A percentile compares a stretch with the other conserved stretches of the same genome.
These are phyloP conservation scores for Macrotis lagotis DNA, from an alignment of 2,113 vertebrate genomes.

Conservation along the genomic window DNA sequence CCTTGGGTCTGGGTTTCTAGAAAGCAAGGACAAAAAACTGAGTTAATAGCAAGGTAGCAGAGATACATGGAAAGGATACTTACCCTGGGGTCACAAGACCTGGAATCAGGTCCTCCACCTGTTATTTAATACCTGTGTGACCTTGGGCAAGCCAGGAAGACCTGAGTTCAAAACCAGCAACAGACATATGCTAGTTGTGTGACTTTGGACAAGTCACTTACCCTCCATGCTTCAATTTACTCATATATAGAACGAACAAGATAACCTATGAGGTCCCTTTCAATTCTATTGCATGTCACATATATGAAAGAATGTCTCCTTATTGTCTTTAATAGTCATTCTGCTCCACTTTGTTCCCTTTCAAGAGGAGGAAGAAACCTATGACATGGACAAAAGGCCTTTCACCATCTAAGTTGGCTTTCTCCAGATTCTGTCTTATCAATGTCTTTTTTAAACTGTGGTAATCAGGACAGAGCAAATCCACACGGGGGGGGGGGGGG, in stretches of 20 bases:
- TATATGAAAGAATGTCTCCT: not conserved
- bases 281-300: not conserved
- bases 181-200: not conserved
- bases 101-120: not conserved
- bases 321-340: not conserved
- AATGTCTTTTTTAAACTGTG: not conserved
- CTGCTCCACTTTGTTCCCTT: not conserved
- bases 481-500: too few species aligned
- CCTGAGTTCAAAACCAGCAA: not conserved
- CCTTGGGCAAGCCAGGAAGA: not conserved
- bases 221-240: not conserved
- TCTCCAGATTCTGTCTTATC: not conserved
- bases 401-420: not conserved
- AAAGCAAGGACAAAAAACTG: not conserved
- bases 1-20: slow-evolving; percentile 30
- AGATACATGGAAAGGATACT: not conserved
- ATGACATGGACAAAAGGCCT: not conserved
- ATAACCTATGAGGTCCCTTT: not conserved
- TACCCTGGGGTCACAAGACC: not conserved
- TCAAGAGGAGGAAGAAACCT: not conserved
- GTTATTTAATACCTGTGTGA: not conserved
- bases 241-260: not conserved
- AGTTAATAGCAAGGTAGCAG: not conserved
- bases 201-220: not conserved
- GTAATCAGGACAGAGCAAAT: not conserved